phyloP scores from a whole-genome alignment of 2,113 vertebrate genomes.

The Collichthys lucidus region DNA sequence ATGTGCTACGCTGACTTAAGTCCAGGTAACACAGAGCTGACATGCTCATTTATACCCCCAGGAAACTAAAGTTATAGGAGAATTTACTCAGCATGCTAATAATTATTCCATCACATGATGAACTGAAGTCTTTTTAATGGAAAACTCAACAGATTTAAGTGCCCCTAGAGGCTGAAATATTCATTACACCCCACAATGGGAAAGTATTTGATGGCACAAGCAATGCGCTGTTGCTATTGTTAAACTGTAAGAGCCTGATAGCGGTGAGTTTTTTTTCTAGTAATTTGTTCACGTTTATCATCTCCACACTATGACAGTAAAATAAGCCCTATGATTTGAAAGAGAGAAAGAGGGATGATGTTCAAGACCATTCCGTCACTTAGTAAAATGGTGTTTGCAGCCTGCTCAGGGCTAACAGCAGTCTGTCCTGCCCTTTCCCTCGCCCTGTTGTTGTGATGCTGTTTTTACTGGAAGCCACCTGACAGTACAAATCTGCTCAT shows the following conservation, averaged over 20 bases:
- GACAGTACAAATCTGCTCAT: slow-evolving; percentile 4
- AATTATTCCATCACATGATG: background rate
- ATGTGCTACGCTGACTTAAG: background rate
- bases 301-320: background rate
- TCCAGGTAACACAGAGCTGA: background rate
- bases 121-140: background rate
- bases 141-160: background rate
- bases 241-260: background rate
- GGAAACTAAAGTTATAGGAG: background rate
- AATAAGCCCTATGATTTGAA: background rate
- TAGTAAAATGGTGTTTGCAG: background rate
- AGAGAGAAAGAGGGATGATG: background rate
- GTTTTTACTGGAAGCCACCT: background rate
- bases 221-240: background rate
- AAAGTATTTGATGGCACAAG: background rate
- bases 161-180: background rate
- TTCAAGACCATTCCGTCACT: background rate
- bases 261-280: background rate
- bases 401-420: background rate
- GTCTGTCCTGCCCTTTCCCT: background rate
- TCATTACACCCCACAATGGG: background rate
- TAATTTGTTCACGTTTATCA: background rate
- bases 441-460: background rate
- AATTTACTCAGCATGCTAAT: background rate
- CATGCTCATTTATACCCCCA: background rate